Evolutionary conservation across 92 coral and sea anemone genomes (phyloP), one percentile per base, ranked within the genome.

Genomic region (Porites divaricata): DNA sequence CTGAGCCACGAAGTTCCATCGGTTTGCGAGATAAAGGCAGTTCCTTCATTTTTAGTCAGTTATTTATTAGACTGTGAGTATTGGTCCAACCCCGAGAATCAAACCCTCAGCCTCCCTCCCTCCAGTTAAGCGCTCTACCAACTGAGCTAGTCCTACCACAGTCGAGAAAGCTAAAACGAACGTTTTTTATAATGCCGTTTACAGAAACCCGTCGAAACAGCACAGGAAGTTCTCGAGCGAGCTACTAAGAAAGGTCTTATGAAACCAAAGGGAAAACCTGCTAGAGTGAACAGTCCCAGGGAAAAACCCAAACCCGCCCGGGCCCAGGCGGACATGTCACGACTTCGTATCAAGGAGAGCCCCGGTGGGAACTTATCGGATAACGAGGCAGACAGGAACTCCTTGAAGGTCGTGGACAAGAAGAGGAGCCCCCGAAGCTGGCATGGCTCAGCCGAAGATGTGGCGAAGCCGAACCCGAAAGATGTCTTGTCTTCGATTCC

Each of bases 181-280:
- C 20, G 17, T 26, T 69, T 28, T n/a, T 5, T 72, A 13, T 23
- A 65, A 14, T 83, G 58, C 14, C 50, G 28, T 24, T 66, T 65
- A 17, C 80, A 96, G 99, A 97, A 95, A 91, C 92, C 93, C 7
- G 88, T 91, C 0, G 99, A 97, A 74, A 81, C 94, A 21, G 90
- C 99, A 2, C 96, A 95, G 26, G 99, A 97, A 65, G 90, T 97
- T 10, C 86, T 97, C 48, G 99, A 97, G 72, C 88, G 99, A 85
- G 99, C 99, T 2, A 97, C 99, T 2, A 97, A 95, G 89, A 97
- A 97, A 76, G 99, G 99, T 9, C 81, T 97, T 22, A 77, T 95
- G 97, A 97, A 97, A 86, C 92, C 94, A 23, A 96, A 96, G 86
- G 65, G 79, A 6, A 89, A 89, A 81, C 82, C 90, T 8, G 79